A percentile compares a stretch with the other conserved stretches of the same genome.
These are phyloP conservation scores for Acronicta leporina DNA, from an alignment of 2,888 invertebrate genomes.

Conservation along the genomic window DNA sequence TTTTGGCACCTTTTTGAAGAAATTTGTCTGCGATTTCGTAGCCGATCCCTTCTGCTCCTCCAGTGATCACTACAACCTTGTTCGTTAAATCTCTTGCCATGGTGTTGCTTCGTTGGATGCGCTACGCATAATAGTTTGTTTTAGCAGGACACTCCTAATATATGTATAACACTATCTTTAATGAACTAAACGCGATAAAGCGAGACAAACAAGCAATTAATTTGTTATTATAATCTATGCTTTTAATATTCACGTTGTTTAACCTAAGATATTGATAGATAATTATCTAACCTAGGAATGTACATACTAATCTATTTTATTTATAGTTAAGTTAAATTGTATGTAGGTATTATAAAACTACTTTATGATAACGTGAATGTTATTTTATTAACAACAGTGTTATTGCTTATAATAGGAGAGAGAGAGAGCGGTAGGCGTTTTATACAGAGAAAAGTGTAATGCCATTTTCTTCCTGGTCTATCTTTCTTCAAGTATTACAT, in stretches of 20 bases:
- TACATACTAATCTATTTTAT: not conserved
- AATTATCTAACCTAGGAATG: not conserved
- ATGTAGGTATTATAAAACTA: not conserved
- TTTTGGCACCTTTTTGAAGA: conserved; percentile 75
- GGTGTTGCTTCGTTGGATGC: conserved; percentile 12
- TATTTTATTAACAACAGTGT: not conserved
- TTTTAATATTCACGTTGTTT: conserved; percentile 2
- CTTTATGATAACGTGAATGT: too few relatives aligned
- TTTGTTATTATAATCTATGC: conserved; percentile 21
- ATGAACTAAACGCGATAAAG: conserved; percentile 17
- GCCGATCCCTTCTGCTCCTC: conserved; percentile 87
- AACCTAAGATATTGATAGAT: conserved; percentile 10
- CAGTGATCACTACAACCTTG: conserved; percentile 76
- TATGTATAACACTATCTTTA: conserved; percentile 26
- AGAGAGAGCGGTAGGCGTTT: too few relatives aligned
- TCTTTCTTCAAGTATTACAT: too few relatives aligned
- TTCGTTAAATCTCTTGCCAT: conserved; percentile 54
- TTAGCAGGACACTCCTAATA: not conserved
- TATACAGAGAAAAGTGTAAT: too few relatives aligned
- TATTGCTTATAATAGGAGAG: not conserved
- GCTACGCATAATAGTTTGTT: conserved; percentile 12
- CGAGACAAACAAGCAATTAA: conserved; percentile 38
- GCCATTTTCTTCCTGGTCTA: too few relatives aligned
- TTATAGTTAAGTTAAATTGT: not conserved
- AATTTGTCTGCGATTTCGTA: conserved; percentile 77